Percentiles rank a stretch among this genome's conserved stretches.
phyloP scores from a whole-genome alignment of 1,140 invertebrate species.

The Drosophila prosaltans region DNA sequence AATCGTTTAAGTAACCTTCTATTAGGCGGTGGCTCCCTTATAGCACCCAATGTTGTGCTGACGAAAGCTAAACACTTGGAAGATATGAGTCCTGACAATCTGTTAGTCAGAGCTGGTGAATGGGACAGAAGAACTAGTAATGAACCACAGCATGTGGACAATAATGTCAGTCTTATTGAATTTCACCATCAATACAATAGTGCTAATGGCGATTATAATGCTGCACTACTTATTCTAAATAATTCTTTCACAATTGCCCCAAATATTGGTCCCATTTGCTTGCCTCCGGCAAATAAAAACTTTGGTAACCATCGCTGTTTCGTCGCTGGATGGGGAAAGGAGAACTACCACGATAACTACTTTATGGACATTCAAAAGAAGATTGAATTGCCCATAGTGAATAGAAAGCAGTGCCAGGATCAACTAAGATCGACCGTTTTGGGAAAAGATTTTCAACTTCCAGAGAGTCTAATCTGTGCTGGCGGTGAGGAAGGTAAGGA shows the following conservation, averaged over 20 bases:
- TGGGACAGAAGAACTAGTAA: conserved; percentile 20
- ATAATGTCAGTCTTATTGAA: conserved; percentile 2
- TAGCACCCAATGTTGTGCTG: conserved; percentile 86
- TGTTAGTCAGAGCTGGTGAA: conserved; percentile 36
- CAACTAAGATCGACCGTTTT: conserved; percentile 81
- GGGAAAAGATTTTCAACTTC: conserved; percentile 82
- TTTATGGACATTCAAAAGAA: conserved; percentile 85
- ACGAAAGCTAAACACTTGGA: conserved; percentile 87
- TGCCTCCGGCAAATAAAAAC: not conserved
- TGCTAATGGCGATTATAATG: conserved; percentile 1
- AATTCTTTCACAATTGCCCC: not conserved
- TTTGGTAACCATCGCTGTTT: conserved; percentile 13
- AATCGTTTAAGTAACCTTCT: conserved; percentile 84
- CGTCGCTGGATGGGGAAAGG: conserved; percentile 46
- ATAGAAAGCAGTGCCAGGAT: conserved; percentile 78
- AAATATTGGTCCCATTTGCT: conserved; percentile 41
- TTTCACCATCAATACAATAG: not conserved
- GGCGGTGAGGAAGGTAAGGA: conserved; percentile 89
- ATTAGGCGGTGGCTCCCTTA: conserved; percentile 88
- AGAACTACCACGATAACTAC: accelerated
- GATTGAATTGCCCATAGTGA: conserved; percentile 85
- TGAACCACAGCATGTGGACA: conserved; percentile 12
- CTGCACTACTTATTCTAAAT: conserved; percentile 38
- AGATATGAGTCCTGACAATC: conserved; percentile 80
- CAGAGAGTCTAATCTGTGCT: conserved; percentile 84